Base-by-base conservation (phyloP, 2,797 vertebrate species). In the Coreius guichenoti region DNA sequence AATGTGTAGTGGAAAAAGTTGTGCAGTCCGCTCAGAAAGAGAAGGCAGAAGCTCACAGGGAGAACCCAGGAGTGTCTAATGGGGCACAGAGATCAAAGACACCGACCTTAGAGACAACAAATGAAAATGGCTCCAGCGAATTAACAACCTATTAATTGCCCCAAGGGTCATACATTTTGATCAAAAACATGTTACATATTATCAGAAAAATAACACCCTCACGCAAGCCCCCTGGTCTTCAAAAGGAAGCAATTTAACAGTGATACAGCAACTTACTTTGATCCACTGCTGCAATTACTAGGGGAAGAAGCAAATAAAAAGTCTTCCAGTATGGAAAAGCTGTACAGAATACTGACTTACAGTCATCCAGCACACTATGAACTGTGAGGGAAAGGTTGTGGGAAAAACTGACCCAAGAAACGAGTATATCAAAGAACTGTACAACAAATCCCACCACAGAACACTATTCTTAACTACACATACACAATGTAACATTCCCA, bases 61-160 rank as follows among this genome's bases (percentile, higher is more conserved):
- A 85, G 80, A 92, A 93, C 90, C 89, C 90, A 87, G 89, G 89
- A 92, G 88, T 81, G 91, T 91, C 90, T 94, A 93, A 95, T 95
- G 92, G 93, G 91, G 89, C 92, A 80, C 90, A 47, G 88, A 93
- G 93, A 95, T 95, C 92, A 95, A 95, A 95, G 93, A 89, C 80
- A 89, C 16, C 2, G 31, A 89, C 91, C 23, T 88, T 89, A 86
- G 92, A 93, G 93, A 92, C 92, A 90, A 92, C 93, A 93, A 91
- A 92, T 93, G 92, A 94, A 95, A 94, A 91, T 89, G 90, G 90
- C 91, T 95, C 89, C 90, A 51, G 86, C 83, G 85, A 94, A 96
- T 95, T 94, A 95, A 93, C 92, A 92, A 88, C 91, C 89, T 92
- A 94, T 94, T 94, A 93, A 94, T 93, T 93, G 89, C 92, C 94